Evolutionary conservation across 1,140 invertebrate species (phyloP), one percentile per base, ranked within the genome.

Genomic region (Drosophila eugracilis): DNA sequence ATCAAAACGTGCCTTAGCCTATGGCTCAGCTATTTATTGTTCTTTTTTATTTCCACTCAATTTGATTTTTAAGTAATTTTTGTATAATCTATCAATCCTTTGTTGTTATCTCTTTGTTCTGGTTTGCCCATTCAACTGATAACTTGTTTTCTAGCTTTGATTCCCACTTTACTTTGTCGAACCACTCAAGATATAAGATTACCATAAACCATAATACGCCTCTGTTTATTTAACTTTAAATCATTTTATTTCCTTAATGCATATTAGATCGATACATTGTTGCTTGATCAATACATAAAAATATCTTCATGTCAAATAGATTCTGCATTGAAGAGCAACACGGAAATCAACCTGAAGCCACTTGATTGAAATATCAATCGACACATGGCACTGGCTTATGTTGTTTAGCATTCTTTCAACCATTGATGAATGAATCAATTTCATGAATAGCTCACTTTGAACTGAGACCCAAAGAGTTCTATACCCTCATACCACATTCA

Each of bases 371-470:
- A 45, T 36, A 15, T 28, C 24, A 17, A 42, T 17, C 7, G 10
- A 17, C 24, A 10, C 7, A 32, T 12, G 58, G 15, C 19, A 22
- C 24, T 14, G 44, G 44, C 24, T 47, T 47, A 47, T 47, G 44
- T 28, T 9, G 4, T 5, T 28, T 17, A 47, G 14, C 24, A 45
- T 47, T 24, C 22, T 34, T 34, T 24, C 22, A 54, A 36, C 21
- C 59, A 17, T 34, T 34, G 15, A n/a, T 2, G 15, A 42, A 15
- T 47, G 54, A 58, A 54, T 54, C 36, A 42, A 42, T 36, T 62
- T 5, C 24, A 24, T 14, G 54, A 59, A 26, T 47, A 36, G 5
- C 41, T 63, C 22, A 26, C 30, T 15, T 58, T 32, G n/a, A 55
- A 41, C 55, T 34, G 37, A 21, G 30, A 26, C 42, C 26, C 6